Percentiles rank a stretch among this genome's conserved stretches.
phyloP scores from a whole-genome alignment of 2,888 invertebrate genomes.

The Cyaniris semiargus region DNA sequence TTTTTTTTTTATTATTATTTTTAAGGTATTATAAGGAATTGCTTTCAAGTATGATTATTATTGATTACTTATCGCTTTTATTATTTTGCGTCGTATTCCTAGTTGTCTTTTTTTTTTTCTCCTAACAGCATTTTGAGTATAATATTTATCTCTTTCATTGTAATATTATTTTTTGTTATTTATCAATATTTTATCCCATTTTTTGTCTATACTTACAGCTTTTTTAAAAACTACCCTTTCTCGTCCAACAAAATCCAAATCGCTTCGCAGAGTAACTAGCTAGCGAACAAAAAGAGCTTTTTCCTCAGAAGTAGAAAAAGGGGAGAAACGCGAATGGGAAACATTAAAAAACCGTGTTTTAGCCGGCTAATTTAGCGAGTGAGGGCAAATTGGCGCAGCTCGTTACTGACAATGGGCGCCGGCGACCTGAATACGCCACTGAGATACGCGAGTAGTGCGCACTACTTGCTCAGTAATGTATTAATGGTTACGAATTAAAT shows the following conservation, averaged over 20 bases:
- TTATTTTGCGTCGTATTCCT: too few species aligned
- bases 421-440: slow-evolving; percentile 39
- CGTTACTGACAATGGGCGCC: slow-evolving; percentile 44
- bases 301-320: slow-evolving; percentile 19
- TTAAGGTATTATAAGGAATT: neutral
- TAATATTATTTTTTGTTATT: too few species aligned
- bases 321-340: slow-evolving; percentile 3
- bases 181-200: neutral
- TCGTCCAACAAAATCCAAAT: neutral
- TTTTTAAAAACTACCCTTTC: neutral
- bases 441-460: slow-evolving; percentile 7
- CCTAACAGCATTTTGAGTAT: too few species aligned
- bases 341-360: slow-evolving; percentile 28
- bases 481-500: slow-evolving; percentile 9
- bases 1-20: neutral
- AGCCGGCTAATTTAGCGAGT: slow-evolving; percentile 29
- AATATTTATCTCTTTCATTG: too few species aligned
- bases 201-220: neutral
- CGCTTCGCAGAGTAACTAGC: slow-evolving; percentile 1
- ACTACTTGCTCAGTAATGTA: slow-evolving; percentile 2
- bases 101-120: too few species aligned
- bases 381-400: slow-evolving; percentile 23
- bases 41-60: neutral
- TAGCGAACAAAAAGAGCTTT: slow-evolving; percentile 6
- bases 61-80: neutral